Conservation (phyloP, 1,140 invertebrate species). For the Drosophila novamexicana region DNA sequence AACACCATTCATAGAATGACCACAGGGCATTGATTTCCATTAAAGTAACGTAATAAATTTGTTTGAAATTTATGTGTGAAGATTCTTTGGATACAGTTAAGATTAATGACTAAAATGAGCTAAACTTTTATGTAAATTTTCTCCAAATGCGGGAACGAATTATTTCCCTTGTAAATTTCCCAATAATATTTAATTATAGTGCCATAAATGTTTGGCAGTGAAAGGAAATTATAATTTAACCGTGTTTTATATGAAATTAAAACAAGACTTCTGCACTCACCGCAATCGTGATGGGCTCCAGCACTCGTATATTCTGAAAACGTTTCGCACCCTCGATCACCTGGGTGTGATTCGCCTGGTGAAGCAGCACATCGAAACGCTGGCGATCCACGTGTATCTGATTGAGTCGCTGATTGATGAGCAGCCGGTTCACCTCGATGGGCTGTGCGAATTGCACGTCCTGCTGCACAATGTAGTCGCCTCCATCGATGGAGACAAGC, state of each 20-base stretch:
- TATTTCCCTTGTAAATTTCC: too few species aligned
- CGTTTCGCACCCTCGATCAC: constrained; percentile 80
- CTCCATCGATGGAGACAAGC: constrained; percentile 65
- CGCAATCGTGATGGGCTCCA: constrained; percentile 80
- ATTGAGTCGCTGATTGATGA: constrained; percentile 80
- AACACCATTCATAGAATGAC: too few species aligned
- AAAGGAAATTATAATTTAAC: too few species aligned
- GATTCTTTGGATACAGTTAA: too few species aligned
- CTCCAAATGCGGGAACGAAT: too few species aligned
- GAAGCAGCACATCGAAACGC: constrained; percentile 83
- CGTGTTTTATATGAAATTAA: background rate
- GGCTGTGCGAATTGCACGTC: constrained; percentile 83
- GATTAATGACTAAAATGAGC: too few species aligned
- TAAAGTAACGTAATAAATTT: too few species aligned
- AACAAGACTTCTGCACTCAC: constrained; percentile 44
- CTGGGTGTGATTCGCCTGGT: constrained; percentile 74
- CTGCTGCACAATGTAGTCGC: constrained; percentile 76
- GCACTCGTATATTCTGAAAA: constrained; percentile 81
- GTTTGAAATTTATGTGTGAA: too few species aligned
- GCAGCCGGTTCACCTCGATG: constrained; percentile 76
- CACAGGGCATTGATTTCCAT: too few species aligned
- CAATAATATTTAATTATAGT: too few species aligned
- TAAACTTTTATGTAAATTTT: too few species aligned
- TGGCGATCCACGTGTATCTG: constrained; percentile 82
- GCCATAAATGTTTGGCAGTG: too few species aligned